A percentile compares a stretch with the other conserved stretches of the same genome.
Evolutionary conservation across 2,888 invertebrate genomes (phyloP).

Genomic region (Eupsilia transversa): DNA sequence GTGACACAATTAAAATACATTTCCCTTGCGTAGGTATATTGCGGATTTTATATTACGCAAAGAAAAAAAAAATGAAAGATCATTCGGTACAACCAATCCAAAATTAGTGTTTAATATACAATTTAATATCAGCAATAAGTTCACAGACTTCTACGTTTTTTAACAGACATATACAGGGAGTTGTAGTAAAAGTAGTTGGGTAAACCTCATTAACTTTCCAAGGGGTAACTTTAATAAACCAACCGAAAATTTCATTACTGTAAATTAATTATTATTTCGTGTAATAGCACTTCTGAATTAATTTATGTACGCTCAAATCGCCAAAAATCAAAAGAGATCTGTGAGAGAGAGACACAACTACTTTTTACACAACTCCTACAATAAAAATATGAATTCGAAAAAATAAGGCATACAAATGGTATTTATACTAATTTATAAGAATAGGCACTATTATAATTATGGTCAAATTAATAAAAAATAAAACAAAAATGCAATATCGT

Average conservation of each 20-base stretch:
- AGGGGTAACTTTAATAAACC: not conserved
- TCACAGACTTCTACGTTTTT: constrained; percentile 54
- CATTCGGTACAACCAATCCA: constrained; percentile 45
- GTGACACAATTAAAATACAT: not conserved
- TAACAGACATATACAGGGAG: constrained; percentile 59
- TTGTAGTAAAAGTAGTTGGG: constrained; percentile 36
- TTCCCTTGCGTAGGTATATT: not conserved
- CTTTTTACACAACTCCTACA: constrained; percentile 34
- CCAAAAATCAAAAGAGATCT: not conserved
- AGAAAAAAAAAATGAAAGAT: not conserved
- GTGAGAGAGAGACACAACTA: too few species aligned
- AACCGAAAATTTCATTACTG: not conserved
- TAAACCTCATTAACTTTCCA: not conserved
- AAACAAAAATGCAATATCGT: constrained; percentile 70
- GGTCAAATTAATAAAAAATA: constrained; percentile 67
- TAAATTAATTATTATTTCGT: not conserved
- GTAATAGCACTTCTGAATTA: not conserved
- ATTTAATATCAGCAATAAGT: constrained; percentile 61
- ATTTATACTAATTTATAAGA: constrained; percentile 67
- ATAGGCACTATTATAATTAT: constrained; percentile 72
- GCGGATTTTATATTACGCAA: not conserved
- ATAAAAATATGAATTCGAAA: constrained; percentile 61
- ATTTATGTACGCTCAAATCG: not conserved
- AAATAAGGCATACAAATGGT: constrained; percentile 74
- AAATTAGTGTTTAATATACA: constrained; percentile 47